Conservation (phyloP, 2,113 vertebrate genomes). For the Fregetta grallaria region DNA sequence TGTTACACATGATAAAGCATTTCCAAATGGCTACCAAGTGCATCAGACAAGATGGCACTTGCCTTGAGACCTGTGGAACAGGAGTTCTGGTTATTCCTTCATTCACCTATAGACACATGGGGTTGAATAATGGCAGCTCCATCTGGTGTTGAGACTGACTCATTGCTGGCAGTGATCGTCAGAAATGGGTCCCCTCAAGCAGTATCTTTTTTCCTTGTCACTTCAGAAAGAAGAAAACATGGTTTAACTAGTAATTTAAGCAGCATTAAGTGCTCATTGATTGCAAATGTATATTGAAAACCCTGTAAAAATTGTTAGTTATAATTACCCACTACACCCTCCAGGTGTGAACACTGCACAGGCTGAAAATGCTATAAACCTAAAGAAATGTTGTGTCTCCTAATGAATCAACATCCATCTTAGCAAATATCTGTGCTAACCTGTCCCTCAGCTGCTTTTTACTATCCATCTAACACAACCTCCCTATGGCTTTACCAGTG, state of each 20-base stretch:
- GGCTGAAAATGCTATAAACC: not conserved
- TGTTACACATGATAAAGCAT: not conserved
- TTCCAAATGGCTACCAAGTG: not conserved
- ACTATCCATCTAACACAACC: not conserved
- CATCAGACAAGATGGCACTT: not conserved
- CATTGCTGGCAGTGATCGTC: not conserved
- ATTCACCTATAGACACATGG: not conserved
- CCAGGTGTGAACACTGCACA: not conserved
- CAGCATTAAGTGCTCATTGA: not conserved
- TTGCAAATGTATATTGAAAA: not conserved
- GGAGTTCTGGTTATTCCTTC: not conserved
- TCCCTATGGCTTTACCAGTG: not conserved
- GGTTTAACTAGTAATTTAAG: not conserved
- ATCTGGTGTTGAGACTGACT: not conserved
- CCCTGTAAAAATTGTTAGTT: not conserved
- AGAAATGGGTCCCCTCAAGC: not conserved
- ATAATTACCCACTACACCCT: not conserved
- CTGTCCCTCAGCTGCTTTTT: not conserved
- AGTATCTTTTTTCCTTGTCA: not conserved
- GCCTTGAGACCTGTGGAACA: not conserved
- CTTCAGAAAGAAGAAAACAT: not conserved
- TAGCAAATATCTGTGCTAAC: not conserved
- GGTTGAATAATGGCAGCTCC: not conserved
- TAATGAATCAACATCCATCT: not conserved
- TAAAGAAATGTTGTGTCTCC: not conserved